Evolutionary conservation across 2,113 vertebrate species (phyloP), one percentile per base, ranked within the genome.

Genomic region (Myiozetetes cayanensis): DNA sequence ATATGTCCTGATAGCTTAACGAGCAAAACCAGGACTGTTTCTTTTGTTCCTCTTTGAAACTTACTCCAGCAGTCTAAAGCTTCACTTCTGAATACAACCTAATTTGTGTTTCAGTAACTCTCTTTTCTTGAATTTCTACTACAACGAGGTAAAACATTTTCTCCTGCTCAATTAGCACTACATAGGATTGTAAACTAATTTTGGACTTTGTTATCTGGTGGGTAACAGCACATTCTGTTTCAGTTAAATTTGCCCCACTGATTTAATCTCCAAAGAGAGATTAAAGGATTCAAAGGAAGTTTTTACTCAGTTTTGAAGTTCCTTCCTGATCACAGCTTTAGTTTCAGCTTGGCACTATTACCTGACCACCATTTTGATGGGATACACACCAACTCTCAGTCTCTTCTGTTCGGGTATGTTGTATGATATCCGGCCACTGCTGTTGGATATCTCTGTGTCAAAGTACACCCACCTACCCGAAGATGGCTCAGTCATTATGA

Each of bases 361-460:
- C 99, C 99, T 99, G 95, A 99, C 99, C 47, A 99, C 98, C 99
- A 99, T 99, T 97, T 99, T 99, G 96, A 99, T 98, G 3, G 99
- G 99, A 94, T 99, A 99, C 79, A 99, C 99, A 6, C 99, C 99
- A 12, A 99, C 98, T 15, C 98, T 96, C 27, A 99, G 97, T 53
- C 98, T 98, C 97, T 99, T 99, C 96, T 98, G 98, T 62, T 98
- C 98, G 35, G 99, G 99, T 55, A 99, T 97, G 30, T 89, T 99
- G 91, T 99, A 99, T 0, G 97, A 98, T 93, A 99, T 98, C 21
- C 99, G 98, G 74, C 99, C 99, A 6, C 98, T 99, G 96, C 98
- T 99, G 97, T 98, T 99, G 94, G 99, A 99, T 96, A 99, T 98
- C 96, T 99, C 99, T 0, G 99, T 99, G 98, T 99, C 99, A 95